Percentiles rank a stretch among this genome's conserved stretches.
Evolutionary conservation across 2,888 invertebrate species (phyloP).

Genomic region (Acanthosoma haemorrhoidale): DNA sequence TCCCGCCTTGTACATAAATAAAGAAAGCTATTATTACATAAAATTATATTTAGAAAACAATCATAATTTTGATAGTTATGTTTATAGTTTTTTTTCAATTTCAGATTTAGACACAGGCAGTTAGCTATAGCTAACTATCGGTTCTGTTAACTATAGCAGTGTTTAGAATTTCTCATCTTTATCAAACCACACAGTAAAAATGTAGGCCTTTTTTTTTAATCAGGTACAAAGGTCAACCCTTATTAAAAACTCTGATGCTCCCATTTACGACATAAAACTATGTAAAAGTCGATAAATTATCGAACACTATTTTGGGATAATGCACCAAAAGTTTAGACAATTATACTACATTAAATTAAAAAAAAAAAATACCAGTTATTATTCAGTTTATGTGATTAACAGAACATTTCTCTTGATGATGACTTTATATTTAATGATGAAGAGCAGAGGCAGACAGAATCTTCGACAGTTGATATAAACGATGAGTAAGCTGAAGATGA

Average conservation of each 20-base stretch:
- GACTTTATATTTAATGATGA: neutral
- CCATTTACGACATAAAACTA: neutral
- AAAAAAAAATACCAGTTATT: too few species aligned
- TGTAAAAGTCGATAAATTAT: neutral
- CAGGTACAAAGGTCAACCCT: neutral
- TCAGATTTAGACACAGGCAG: neutral
- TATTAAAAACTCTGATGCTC: neutral
- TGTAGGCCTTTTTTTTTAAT: conserved; percentile 3
- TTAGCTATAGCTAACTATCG: conserved; percentile 8
- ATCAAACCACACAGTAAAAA: neutral
- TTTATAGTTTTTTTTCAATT: neutral
- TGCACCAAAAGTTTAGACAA: neutral
- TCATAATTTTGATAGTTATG: neutral
- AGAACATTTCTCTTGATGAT: conserved; percentile 1
- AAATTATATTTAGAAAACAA: neutral
- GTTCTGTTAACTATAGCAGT: neutral
- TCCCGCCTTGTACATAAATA: conserved; percentile 11
- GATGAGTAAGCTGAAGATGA: neutral
- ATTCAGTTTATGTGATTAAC: conserved; percentile 19
- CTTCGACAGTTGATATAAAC: neutral
- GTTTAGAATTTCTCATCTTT: neutral
- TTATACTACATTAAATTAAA: conserved; percentile 8
- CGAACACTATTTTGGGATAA: neutral
- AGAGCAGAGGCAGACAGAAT: neutral
- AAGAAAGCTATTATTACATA: conserved; percentile 19